phyloP scores from a whole-genome alignment of 2,888 invertebrate species.

The Diaprepes abbreviatus region DNA sequence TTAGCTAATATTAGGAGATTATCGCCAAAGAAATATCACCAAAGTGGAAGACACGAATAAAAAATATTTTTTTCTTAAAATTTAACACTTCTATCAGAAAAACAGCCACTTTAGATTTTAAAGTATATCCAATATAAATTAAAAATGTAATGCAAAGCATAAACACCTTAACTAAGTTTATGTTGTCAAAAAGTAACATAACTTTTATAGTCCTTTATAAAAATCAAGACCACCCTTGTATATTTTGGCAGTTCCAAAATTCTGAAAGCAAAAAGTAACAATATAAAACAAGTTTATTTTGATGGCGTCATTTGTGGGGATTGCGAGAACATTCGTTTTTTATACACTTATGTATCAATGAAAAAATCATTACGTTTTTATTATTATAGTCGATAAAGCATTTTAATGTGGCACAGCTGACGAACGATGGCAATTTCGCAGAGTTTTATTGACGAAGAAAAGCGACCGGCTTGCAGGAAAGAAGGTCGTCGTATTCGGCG shows the following conservation, averaged over 20 bases:
- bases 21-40: too few species aligned
- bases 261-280: neutral
- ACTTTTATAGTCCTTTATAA: too few species aligned
- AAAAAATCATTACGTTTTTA: slow-evolving; percentile 45
- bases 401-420: slow-evolving; percentile 45
- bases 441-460: slow-evolving; percentile 49
- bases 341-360: slow-evolving; percentile 34
- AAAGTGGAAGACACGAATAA: too few species aligned
- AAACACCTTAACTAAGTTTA: too few species aligned
- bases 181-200: too few species aligned
- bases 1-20: too few species aligned
- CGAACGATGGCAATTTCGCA: slow-evolving; percentile 45
- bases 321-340: slow-evolving; percentile 24
- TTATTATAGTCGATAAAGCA: slow-evolving; percentile 46
- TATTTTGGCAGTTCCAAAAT: neutral
- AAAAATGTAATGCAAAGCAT: too few species aligned
- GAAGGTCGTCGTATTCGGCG: slow-evolving; percentile 42
- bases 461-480: slow-evolving; percentile 41
- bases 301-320: slow-evolving; percentile 13
- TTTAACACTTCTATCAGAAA: too few species aligned
- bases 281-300: slow-evolving; percentile 6
- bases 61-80: too few species aligned
- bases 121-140: too few species aligned
- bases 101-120: too few species aligned
- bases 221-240: neutral